Evolutionary conservation across 2,113 vertebrate genomes (phyloP).

Genomic region (Pygoscelis antarcticus): DNA sequence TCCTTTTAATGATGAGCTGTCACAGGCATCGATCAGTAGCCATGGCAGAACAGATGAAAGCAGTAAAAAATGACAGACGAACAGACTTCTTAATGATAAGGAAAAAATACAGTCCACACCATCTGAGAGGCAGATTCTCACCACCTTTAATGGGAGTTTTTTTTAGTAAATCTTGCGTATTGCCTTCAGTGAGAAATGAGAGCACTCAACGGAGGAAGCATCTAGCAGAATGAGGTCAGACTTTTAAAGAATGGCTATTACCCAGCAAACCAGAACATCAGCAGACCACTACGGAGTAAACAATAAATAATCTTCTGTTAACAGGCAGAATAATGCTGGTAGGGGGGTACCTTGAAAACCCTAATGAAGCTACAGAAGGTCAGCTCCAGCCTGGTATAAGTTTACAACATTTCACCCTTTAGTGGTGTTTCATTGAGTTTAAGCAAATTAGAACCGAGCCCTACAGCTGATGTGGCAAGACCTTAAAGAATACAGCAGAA

Average conservation of each 20-base stretch:
- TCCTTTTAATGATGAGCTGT: slow-evolving; percentile 38
- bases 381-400: neutral
- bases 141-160: neutral
- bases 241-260: neutral
- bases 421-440: neutral
- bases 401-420: neutral
- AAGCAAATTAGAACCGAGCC: neutral
- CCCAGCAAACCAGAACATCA: neutral
- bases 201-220: neutral
- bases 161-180: neutral
- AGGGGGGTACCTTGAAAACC: neutral
- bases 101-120: neutral
- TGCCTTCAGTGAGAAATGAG: neutral
- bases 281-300: neutral
- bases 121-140: neutral
- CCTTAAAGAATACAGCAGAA: neutral
- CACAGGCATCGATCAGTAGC: neutral
- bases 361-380: neutral
- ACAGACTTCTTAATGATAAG: slow-evolving; percentile 10
- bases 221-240: slow-evolving; percentile 40
- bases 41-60: slow-evolving; percentile 11
- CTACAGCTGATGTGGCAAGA: neutral
- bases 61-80: neutral
- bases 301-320: neutral
- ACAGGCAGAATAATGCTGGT: neutral